Evolutionary conservation across 1,140 invertebrate genomes (phyloP).

Genomic region (Ips nitidus): DNA sequence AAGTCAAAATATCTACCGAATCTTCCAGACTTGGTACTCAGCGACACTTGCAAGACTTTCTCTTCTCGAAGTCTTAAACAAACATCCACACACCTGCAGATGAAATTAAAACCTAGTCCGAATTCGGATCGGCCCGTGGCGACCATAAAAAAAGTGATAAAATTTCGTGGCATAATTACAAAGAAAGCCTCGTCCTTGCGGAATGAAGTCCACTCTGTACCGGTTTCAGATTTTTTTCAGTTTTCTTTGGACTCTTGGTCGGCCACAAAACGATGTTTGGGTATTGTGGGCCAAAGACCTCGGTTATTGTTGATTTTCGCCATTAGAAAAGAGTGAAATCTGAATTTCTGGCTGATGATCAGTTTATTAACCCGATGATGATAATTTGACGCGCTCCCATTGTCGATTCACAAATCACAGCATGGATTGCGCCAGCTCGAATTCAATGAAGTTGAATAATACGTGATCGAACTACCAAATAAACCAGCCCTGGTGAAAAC

Average conservation of each 20-base stretch:
- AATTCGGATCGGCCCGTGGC: not conserved
- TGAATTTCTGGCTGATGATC: not conserved
- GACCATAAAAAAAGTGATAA: not conserved
- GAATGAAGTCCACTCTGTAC: not conserved
- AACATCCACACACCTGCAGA: no score
- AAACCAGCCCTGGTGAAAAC: not conserved
- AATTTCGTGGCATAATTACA: slow-evolving; percentile 1
- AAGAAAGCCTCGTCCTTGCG: not conserved
- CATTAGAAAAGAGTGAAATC: not conserved
- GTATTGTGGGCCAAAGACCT: slow-evolving; percentile 4
- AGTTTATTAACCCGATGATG: not conserved
- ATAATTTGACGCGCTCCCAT: not conserved
- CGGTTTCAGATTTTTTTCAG: not conserved
- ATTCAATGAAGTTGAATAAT: not conserved
- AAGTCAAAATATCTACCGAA: no score
- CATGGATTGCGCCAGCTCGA: not conserved
- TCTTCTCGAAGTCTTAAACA: no score
- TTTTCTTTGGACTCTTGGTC: slow-evolving; percentile 1
- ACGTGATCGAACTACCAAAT: not conserved
- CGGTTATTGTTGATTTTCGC: not conserved
- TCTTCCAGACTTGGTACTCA: no score
- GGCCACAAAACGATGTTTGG: slow-evolving; percentile 1
- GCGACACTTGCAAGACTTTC: no score
- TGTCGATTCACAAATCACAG: not conserved
- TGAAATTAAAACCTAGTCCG: no score